A percentile compares a stretch with the other conserved stretches of the same genome.
Conservation (phyloP, 2,888 invertebrate species). For the Eristalinus sepulchralis region DNA sequence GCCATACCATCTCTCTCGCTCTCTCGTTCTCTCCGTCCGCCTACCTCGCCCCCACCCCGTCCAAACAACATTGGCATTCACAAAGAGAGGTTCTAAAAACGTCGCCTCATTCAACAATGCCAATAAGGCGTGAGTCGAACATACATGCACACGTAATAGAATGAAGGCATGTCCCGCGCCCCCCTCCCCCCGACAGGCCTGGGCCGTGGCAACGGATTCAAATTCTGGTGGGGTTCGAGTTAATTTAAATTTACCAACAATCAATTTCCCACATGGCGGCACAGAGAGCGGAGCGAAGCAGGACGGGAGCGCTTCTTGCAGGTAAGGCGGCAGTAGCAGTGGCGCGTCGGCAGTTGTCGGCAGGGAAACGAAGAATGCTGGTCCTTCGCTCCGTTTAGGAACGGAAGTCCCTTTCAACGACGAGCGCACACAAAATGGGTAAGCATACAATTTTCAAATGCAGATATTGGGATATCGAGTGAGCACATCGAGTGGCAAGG, state of each 20-base stretch:
- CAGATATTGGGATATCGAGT: constrained; percentile 63
- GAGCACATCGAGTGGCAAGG: neutral
- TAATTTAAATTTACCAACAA: constrained; percentile 72
- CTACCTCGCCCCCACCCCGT: neutral
- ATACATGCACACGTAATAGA: constrained; percentile 37
- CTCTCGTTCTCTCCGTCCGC: neutral
- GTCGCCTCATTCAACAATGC: constrained; percentile 69
- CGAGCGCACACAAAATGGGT: constrained; percentile 51
- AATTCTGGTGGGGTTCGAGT: constrained; percentile 43
- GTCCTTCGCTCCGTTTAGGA: constrained; percentile 41
- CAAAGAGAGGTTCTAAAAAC: constrained; percentile 58
- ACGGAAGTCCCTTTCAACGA: constrained; percentile 69
- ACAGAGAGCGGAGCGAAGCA: neutral
- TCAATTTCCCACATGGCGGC: constrained; percentile 67
- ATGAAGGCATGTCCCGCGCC: neutral
- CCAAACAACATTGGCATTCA: neutral
- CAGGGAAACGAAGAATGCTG: constrained; percentile 26
- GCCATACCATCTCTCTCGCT: constrained; percentile 44
- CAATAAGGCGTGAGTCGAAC: constrained; percentile 65
- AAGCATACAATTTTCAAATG: constrained; percentile 61
- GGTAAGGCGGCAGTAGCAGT: neutral
- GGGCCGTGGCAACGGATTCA: constrained; percentile 12
- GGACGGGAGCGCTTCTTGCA: neutral
- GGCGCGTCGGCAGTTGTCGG: neutral
- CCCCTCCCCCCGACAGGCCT: neutral